Evolutionary conservation across 2,888 invertebrate genomes (phyloP), one percentile per base, ranked within the genome.

Genomic region (Pandemis heparana): DNA sequence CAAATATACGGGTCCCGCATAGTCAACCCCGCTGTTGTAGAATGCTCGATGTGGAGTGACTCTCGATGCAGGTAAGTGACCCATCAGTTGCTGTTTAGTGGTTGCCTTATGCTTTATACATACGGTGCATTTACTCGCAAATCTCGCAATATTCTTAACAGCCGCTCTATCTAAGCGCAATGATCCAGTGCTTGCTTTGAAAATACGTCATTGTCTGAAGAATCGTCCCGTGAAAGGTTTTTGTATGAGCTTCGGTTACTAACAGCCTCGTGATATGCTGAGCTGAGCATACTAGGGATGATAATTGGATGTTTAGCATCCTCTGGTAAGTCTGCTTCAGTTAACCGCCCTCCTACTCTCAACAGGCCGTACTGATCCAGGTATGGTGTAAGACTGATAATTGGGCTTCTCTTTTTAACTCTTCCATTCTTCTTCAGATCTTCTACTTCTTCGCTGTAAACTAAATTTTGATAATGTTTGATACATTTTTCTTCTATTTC

Each of bases 221-320:
- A 4, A 60, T 18, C 0, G 70, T 71, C 5, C 76, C 77, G 51
- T 77, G 77, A 8, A 77, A 43, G 6, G 75, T 75, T n/a, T 18
- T 59, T 14, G 9, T 38, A 23, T 78, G 78, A 10, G 78, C 76
- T n/a, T 77, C 76, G 5, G 62, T 48, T 53, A 79, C 38, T 2
- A 79, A 7, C 12, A 77, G 18, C 23, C 43, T 74, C 0, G 76
- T 70, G 1, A 75, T 9, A 48, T 76, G 76, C 7, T 65, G 51
- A n/a, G n/a, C n/a, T n/a, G n/a, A n/a, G n/a, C 7, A 68, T 74
- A 1, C 65, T 3, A 8, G 75, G 77, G 64, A 79, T 74, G 5
- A 79, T 67, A 48, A 76, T 74, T 32, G 78, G 77, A 16, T 78
- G 77, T 68, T 76, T 78, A 12, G 41, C 56, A 9, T 39, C 39